Evolutionary conservation across 2,888 invertebrate species (phyloP).

Genomic region (Magallana nippona): DNA sequence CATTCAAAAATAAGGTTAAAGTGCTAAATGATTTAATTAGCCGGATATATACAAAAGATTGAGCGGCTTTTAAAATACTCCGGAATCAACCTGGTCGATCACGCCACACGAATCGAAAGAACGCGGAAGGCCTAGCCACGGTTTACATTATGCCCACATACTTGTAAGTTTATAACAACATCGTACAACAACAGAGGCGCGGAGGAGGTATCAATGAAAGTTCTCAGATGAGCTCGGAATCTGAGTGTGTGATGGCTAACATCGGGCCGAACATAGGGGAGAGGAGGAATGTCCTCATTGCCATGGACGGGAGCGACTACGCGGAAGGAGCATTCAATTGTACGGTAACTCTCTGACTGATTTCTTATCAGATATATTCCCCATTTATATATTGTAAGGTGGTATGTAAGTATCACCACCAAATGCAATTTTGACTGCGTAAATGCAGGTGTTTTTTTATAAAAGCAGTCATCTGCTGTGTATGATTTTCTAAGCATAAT

Average conservation of each 20-base stretch:
- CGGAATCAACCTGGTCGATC: too few relatives aligned
- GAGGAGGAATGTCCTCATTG: background rate
- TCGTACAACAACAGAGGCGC: background rate
- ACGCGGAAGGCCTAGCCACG: background rate
- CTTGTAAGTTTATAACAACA: too few relatives aligned
- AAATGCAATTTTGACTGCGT: too few relatives aligned
- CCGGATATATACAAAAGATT: too few relatives aligned
- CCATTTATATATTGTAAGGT: background rate
- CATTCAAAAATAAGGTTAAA: too few relatives aligned
- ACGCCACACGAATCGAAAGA: background rate
- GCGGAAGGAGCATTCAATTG: conserved; percentile 21
- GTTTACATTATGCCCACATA: background rate
- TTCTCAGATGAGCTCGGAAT: conserved; percentile 5
- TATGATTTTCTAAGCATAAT: too few relatives aligned
- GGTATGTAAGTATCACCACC: background rate
- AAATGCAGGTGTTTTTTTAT: too few relatives aligned
- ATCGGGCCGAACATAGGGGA: conserved; percentile 13
- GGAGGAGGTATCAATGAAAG: background rate
- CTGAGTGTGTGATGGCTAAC: conserved; percentile 23
- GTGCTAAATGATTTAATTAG: too few relatives aligned
- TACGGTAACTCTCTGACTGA: background rate
- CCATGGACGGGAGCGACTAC: background rate
- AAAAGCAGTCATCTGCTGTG: too few relatives aligned
- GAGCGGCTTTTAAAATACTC: too few relatives aligned
- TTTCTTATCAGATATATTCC: background rate